Conservation (phyloP, 1,140 invertebrate genomes). For the Drosophila orena region DNA sequence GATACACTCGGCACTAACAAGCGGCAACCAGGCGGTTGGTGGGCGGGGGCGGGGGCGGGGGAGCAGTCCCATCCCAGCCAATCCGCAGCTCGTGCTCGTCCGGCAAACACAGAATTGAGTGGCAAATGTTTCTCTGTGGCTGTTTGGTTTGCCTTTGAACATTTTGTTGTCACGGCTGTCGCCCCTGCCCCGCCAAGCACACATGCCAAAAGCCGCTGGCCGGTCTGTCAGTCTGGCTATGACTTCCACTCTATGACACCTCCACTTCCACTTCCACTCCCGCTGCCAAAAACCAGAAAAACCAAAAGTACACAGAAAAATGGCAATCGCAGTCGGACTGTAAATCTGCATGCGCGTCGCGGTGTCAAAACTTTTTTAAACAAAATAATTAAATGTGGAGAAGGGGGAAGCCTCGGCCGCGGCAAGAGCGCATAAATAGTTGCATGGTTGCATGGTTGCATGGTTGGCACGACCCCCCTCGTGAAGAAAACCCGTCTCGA, state of each 20-base stretch:
- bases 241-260: slow-evolving; percentile 49
- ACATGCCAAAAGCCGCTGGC: slow-evolving; percentile 58
- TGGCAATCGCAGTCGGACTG: slow-evolving; percentile 47
- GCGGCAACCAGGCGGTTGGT: slow-evolving; percentile 16
- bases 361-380: slow-evolving; percentile 83
- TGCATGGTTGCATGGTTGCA: slow-evolving; percentile 54
- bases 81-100: slow-evolving; percentile 69
- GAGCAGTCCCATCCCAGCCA: slow-evolving; percentile 30
- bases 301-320: slow-evolving; percentile 6
- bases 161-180: slow-evolving; percentile 61
- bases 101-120: slow-evolving; percentile 68
- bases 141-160: slow-evolving; percentile 36
- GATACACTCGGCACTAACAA: slow-evolving; percentile 80
- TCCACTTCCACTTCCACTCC: slow-evolving; percentile 48
- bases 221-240: slow-evolving; percentile 66
- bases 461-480: slow-evolving; percentile 24
- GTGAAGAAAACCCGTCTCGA: background rate
- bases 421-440: slow-evolving; percentile 42
- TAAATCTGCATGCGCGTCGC: slow-evolving; percentile 82
- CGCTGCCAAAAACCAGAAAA: slow-evolving; percentile 25
- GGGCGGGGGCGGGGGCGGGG: too few species aligned
- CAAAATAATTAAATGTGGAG: slow-evolving; percentile 83
- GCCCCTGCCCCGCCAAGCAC: slow-evolving; percentile 18
- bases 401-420: slow-evolving; percentile 30
- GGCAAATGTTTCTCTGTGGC: slow-evolving; percentile 57